Base-by-base conservation (phyloP, 2,797 vertebrate species). In the Neosilurus hyrtlii region DNA sequence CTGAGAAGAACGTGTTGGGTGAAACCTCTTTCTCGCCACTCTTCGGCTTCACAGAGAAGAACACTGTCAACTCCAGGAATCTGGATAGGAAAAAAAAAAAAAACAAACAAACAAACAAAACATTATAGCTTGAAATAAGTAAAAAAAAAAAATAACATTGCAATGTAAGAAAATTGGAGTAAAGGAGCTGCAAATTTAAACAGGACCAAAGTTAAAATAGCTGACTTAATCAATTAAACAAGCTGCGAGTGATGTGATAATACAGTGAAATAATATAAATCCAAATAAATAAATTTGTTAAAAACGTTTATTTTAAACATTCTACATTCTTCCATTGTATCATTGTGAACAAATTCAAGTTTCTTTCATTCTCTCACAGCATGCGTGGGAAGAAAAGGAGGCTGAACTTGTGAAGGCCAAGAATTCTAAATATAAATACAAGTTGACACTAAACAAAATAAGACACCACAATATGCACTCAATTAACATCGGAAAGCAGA, bases 1-100 rank as follows among this genome's bases (percentile, higher is more conserved):
- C 88, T 71, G 95, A 94, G 92, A 99, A 99, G 90, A 98, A 96
- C 18, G 94, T 95, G 91, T 96, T 94, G 63, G 96, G 96, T 10
- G 97, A 97, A 77, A 96, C 96, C 87, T 99, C 97, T 85, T 98
- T 99, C 86, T 99, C 97, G n/a, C 96, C 96, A 83, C 94, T 85
- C 91, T 98, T 98, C 82, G 97, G 91, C 91, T 97, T 99, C 88
- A 99, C 96, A 15, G 92, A 97, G 94, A 96, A 99, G 92, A 96
- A 97, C 15, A 94, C 91, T 1, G 95, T 93, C 65, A 96, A 94
- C 89, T 99, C 97, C 90, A 98, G 91, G 92, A 99, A 99, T 85
- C 97, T 94, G 70, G 1, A 30, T 30, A n/a, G n/a, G 11, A 85
- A 3, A 80, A 54, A 66, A 6, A n/a, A 1, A 57, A 49, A 61